These are phyloP conservation scores for Mycalesis mineus DNA, from an alignment of 2,888 invertebrate species.

Conservation along the genomic window DNA sequence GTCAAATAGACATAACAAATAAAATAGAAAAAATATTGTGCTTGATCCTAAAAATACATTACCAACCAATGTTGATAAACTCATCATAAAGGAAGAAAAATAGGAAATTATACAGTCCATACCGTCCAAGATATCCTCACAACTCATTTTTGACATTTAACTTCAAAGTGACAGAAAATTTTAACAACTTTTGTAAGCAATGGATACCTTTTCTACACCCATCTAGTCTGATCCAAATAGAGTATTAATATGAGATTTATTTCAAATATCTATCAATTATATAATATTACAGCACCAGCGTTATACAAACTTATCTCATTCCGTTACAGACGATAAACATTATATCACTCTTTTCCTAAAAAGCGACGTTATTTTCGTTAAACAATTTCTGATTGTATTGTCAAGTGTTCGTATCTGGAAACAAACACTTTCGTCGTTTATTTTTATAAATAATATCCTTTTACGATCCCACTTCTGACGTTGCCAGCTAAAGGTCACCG, in stretches of 20 bases:
- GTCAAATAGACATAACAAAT: too few relatives aligned
- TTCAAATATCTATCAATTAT: not conserved
- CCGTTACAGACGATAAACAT: not conserved
- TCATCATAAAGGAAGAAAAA: not conserved
- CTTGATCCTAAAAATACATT: too few relatives aligned
- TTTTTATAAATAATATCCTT: constrained; percentile 17
- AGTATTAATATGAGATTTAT: not conserved
- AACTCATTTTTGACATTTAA: not conserved
- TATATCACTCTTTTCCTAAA: constrained; percentile 1
- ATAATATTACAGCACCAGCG: not conserved
- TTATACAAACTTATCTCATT: constrained; percentile 11
- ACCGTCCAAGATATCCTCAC: not conserved
- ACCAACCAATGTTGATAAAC: too few relatives aligned
- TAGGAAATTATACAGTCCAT: not conserved
- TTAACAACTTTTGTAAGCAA: not conserved
- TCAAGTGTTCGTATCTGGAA: not conserved
- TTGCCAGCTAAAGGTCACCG: constrained; percentile 30
- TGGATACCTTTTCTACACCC: not conserved
- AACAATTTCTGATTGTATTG: not conserved
- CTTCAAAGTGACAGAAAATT: not conserved
- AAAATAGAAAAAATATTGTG: too few relatives aligned
- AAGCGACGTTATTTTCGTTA: not conserved
- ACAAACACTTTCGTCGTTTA: constrained; percentile 1
- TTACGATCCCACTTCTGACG: constrained; percentile 25
- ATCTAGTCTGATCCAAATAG: not conserved